Evolutionary conservation across 2,888 invertebrate species (phyloP).

Genomic region (Conchocele bisecta): DNA sequence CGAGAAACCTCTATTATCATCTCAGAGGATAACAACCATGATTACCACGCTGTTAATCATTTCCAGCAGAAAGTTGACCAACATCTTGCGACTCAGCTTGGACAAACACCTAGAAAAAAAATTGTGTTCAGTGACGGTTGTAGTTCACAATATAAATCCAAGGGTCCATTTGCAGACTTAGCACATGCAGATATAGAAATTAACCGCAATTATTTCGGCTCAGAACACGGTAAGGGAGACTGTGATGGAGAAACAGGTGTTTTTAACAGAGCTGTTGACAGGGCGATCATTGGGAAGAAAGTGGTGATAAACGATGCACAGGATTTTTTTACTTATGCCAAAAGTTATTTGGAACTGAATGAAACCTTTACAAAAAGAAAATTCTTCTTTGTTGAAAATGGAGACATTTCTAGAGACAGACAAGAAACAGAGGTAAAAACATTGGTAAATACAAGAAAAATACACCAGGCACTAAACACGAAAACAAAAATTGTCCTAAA

Average conservation of each 20-base stretch:
- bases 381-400: conserved; percentile 37
- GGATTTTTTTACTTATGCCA: conserved; percentile 32
- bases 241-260: conserved; percentile 52
- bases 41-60: conserved; percentile 49
- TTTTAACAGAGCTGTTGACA: conserved; percentile 43
- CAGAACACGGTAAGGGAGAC: conserved; percentile 51
- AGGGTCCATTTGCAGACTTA: conserved; percentile 49
- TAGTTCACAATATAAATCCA: conserved; percentile 49
- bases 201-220: conserved; percentile 44
- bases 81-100: neutral
- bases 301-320: conserved; percentile 44
- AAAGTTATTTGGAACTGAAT: conserved; percentile 22
- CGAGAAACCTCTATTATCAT: conserved; percentile 36
- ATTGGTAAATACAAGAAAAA: conserved; percentile 27
- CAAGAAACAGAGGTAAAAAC: conserved; percentile 48
- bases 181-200: conserved; percentile 2
- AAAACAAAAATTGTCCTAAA: no score
- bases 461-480: conserved; percentile 38
- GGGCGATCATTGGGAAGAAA: conserved; percentile 47
- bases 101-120: neutral
- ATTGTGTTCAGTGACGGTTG: conserved; percentile 55
- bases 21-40: conserved; percentile 49
- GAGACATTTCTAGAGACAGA: conserved; percentile 43
- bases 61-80: conserved; percentile 19
- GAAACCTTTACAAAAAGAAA: conserved; percentile 25